A percentile compares a stretch with the other conserved stretches of the same genome.
These are phyloP conservation scores for Selenia dentaria DNA, from an alignment of 2,888 invertebrate species.

Conservation along the genomic window DNA sequence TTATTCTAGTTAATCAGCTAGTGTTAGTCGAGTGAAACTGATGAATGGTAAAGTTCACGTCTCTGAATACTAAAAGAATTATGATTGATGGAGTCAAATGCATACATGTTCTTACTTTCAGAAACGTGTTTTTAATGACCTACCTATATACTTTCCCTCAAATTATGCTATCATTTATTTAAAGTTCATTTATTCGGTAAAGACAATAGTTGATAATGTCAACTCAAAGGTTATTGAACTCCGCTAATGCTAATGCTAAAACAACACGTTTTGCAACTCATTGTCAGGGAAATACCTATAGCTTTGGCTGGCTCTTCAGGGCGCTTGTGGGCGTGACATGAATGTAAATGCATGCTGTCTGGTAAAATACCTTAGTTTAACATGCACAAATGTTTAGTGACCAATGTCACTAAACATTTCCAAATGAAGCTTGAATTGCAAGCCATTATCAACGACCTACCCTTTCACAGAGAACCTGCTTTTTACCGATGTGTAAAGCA, in stretches of 20 bases:
- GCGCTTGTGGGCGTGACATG: slow-evolving; percentile 14
- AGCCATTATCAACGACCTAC: no score
- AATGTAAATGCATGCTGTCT: slow-evolving; percentile 9
- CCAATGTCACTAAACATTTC: no score
- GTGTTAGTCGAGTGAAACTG: slow-evolving; percentile 26
- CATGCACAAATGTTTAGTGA: no score
- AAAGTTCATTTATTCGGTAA: no score
- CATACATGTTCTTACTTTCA: slow-evolving; percentile 7
- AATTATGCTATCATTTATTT: no score
- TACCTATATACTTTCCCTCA: no score
- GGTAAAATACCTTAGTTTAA: no score
- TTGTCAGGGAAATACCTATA: slow-evolving; percentile 12
- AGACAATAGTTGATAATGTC: slow-evolving; percentile 10
- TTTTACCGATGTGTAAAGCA: no score
- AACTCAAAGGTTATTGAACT: slow-evolving; percentile 8
- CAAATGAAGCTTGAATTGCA: no score
- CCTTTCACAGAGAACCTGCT: no score
- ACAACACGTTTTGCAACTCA: slow-evolving; percentile 14
- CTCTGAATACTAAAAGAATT: slow-evolving; percentile 15
- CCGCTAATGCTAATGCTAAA: slow-evolving; percentile 14
- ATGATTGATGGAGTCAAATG: slow-evolving; percentile 24
- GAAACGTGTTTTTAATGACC: slow-evolving; percentile 10
- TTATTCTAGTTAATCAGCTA: slow-evolving; percentile 36
- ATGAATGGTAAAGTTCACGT: slow-evolving; percentile 16
- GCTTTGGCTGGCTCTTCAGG: slow-evolving; percentile 3